These are phyloP conservation scores for Falcunculus frontatus DNA, from an alignment of 2,113 vertebrate species.

Conservation along the genomic window DNA sequence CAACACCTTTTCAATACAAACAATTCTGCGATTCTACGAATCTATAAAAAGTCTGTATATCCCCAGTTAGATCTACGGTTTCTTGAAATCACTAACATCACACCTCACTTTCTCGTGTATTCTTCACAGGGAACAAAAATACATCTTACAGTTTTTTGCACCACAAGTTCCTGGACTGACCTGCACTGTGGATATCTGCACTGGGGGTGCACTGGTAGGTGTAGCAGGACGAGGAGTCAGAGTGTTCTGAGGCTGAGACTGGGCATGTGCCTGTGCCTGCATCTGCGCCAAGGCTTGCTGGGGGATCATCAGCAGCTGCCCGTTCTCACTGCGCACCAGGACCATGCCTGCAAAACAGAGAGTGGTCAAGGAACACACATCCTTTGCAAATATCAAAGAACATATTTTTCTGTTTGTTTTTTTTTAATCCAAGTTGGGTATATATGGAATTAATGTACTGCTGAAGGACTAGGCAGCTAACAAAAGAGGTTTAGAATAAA, in stretches of 20 bases:
- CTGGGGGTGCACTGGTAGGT: conserved; percentile 86
- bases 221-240: conserved; percentile 87
- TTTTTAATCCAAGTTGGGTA: neutral
- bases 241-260: conserved; percentile 88
- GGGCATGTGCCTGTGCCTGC: conserved; percentile 91
- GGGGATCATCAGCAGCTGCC: conserved; percentile 91
- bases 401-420: rapidly evolving
- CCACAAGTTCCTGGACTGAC: conserved; percentile 60
- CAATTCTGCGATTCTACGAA: neutral
- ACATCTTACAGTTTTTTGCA: neutral
- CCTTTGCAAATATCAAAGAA: neutral
- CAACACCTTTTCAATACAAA: neutral
- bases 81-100: neutral
- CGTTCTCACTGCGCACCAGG: conserved; percentile 89
- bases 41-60: neutral
- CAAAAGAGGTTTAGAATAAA: neutral
- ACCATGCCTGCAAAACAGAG: conserved; percentile 84
- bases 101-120: neutral
- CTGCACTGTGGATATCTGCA: conserved; percentile 90
- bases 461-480: neutral
- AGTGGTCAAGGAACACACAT: neutral
- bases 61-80: neutral
- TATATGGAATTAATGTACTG: neutral
- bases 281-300: conserved; percentile 93
- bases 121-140: neutral